These are phyloP conservation scores for Aspidapion aeneum DNA, from an alignment of 2,888 invertebrate genomes.

Conservation along the genomic window DNA sequence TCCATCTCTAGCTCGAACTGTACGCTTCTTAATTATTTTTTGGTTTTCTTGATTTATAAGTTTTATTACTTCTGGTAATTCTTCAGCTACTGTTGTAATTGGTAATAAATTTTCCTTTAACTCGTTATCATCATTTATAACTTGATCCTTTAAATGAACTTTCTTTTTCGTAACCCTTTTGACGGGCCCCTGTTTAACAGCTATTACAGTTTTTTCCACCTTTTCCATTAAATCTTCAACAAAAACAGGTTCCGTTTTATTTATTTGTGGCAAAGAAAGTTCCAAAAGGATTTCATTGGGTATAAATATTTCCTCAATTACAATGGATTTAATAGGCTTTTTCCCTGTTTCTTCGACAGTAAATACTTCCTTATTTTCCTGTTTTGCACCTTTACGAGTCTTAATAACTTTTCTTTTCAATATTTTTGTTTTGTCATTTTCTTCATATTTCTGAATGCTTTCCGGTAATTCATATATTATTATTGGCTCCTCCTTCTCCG, in stretches of 20 bases:
- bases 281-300: constrained; percentile 40
- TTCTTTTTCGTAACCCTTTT: constrained; percentile 24
- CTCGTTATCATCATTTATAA: constrained; percentile 12
- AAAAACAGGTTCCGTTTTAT: constrained; percentile 32
- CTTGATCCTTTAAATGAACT: constrained; percentile 13
- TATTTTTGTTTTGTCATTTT: constrained; percentile 36
- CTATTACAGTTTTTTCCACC: constrained; percentile 22
- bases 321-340: constrained; percentile 43
- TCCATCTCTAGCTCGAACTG: constrained; percentile 44
- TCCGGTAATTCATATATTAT: constrained; percentile 35
- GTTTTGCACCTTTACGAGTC: constrained; percentile 45
- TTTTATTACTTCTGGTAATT: constrained; percentile 45
- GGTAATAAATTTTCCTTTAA: constrained; percentile 22
- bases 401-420: constrained; percentile 45
- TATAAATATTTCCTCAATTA: constrained; percentile 32
- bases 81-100: constrained; percentile 23
- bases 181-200: constrained; percentile 33
- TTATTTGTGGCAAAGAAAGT: constrained; percentile 32
- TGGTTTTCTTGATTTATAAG: constrained; percentile 28
- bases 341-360: constrained; percentile 48
- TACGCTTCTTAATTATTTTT: constrained; percentile 28
- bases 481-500: constrained; percentile 25
- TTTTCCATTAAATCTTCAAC: constrained; percentile 21
- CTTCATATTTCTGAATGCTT: constrained; percentile 32
- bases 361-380: constrained; percentile 48